Percentiles rank a stretch among this genome's conserved stretches.
These are phyloP conservation scores for Dromiciops gliroides DNA, from an alignment of 2,113 vertebrate genomes.

Conservation along the genomic window DNA sequence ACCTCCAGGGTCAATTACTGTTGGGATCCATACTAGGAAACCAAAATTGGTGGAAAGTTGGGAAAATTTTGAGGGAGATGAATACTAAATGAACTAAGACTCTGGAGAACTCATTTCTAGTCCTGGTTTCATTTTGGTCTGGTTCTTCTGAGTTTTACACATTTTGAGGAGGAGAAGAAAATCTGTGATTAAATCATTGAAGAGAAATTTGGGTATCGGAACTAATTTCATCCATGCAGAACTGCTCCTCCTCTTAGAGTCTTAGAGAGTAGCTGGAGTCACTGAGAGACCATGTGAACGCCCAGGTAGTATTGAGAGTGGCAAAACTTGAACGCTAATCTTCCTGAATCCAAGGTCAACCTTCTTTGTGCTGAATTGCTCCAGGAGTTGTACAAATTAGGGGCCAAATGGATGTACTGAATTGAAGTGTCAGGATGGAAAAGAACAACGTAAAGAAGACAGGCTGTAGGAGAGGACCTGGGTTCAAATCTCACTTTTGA, in stretches of 20 bases:
- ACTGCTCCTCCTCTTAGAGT: not conserved
- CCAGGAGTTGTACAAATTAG: not conserved
- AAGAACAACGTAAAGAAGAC: not conserved
- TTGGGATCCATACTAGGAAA: not conserved
- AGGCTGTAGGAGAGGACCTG: not conserved
- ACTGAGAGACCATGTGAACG: not conserved
- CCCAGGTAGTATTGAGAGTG: not conserved
- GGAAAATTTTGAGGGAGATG: not conserved
- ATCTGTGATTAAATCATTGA: not conserved
- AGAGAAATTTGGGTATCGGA: not conserved
- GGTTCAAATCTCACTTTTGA: not conserved
- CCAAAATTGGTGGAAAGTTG: not conserved
- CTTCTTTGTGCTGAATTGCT: not conserved
- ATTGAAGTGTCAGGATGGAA: not conserved
- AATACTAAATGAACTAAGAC: not conserved
- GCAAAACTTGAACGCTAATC: not conserved
- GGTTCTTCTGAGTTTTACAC: not conserved
- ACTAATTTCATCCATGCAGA: not conserved
- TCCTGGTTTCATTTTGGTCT: not conserved
- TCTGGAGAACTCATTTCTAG: not conserved
- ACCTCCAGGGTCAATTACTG: not conserved
- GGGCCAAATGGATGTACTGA: not conserved
- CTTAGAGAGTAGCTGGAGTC: not conserved
- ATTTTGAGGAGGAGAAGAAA: not conserved
- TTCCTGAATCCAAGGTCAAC: not conserved